Evolutionary conservation across 2,797 vertebrate species (phyloP).

Genomic region (Poeciliopsis presidionis): DNA sequence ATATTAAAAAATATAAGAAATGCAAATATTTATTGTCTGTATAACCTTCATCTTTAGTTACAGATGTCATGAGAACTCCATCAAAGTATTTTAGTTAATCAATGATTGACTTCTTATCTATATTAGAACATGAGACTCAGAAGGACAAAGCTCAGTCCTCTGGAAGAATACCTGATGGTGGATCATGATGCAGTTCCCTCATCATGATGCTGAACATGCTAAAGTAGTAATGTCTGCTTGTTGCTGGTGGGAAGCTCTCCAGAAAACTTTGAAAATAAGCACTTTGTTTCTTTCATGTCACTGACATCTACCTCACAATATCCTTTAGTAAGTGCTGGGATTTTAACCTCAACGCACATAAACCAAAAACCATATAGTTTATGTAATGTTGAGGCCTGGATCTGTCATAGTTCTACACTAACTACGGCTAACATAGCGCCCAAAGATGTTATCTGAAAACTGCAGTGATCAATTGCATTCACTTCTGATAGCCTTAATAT

Average conservation of each 20-base stretch:
- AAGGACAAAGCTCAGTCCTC: not conserved
- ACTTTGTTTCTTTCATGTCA: not conserved
- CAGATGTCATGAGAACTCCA: not conserved
- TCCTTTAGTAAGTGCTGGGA: not conserved
- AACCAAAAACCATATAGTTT: not conserved
- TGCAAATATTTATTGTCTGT: not conserved
- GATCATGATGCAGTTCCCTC: not conserved
- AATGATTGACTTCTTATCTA: not conserved
- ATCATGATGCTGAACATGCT: not conserved
- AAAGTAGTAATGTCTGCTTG: not conserved
- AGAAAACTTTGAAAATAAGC: not conserved
- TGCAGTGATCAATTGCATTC: not conserved
- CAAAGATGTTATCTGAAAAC: not conserved
- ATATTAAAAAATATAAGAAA: not conserved
- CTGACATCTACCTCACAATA: not conserved
- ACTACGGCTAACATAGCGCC: not conserved
- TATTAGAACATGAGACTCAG: not conserved
- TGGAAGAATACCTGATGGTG: not conserved
- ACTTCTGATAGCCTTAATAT: not conserved
- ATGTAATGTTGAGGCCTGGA: not conserved
- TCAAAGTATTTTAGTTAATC: not conserved
- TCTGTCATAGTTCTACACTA: not conserved
- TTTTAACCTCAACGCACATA: not conserved
- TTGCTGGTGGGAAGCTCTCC: not conserved
- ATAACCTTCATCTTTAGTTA: not conserved